phyloP scores from a whole-genome alignment of 1,140 invertebrate species.

The Apis cerana region DNA sequence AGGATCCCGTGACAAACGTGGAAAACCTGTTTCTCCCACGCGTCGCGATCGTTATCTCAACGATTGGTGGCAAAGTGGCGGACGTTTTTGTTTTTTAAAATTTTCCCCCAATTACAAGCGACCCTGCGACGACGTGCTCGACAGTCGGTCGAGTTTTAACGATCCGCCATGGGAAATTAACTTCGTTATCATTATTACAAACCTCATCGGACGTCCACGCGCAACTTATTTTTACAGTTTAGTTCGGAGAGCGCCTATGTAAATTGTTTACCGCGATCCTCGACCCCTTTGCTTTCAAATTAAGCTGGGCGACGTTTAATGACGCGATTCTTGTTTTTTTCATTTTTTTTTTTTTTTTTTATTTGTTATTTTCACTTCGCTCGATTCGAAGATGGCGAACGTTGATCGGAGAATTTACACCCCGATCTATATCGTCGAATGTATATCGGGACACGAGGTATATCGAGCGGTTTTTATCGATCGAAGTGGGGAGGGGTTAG shows the following conservation, averaged over 20 bases:
- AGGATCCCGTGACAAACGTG: conserved; percentile 16
- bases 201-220: background rate
- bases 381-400: background rate
- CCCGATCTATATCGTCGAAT: too few species aligned
- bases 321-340: background rate
- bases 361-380: background rate
- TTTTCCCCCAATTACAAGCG: conserved; percentile 59
- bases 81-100: conserved; percentile 54
- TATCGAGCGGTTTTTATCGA: too few species aligned
- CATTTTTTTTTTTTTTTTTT: background rate
- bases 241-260: background rate
- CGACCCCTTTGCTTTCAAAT: background rate
- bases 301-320: background rate
- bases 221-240: conserved; percentile 13
- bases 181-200: conserved; percentile 62
- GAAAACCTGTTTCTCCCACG: background rate
- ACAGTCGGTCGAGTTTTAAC: conserved; percentile 62
- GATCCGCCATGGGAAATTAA: conserved; percentile 59
- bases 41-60: conserved; percentile 45
- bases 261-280: conserved; percentile 27
- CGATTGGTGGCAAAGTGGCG: conserved; percentile 28
- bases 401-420: too few species aligned
- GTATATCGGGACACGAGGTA: too few species aligned
- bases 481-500: too few species aligned
- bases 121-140: conserved; percentile 27